Percentiles rank a stretch among this genome's conserved stretches.
Evolutionary conservation across 2,797 vertebrate genomes (phyloP).

Genomic region (Scolopax bukidnonensis): DNA sequence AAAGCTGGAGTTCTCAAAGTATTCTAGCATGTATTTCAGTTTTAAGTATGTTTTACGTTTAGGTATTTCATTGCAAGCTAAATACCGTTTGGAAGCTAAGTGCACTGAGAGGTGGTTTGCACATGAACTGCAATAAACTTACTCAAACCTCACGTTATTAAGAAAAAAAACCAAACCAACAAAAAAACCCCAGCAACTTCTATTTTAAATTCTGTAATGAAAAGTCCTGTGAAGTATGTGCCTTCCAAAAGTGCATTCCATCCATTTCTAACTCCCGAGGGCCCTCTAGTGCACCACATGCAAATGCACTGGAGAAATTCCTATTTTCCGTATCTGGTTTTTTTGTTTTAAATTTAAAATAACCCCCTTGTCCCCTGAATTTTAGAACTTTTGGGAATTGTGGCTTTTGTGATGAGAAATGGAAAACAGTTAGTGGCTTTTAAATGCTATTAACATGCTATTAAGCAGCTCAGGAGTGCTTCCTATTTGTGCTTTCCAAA

Average conservation of each 20-base stretch:
- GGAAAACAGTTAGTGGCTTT: neutral
- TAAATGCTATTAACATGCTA: neutral
- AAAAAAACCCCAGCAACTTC: slow-evolving; percentile 26
- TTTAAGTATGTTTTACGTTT: slow-evolving; percentile 45
- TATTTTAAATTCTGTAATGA: slow-evolving; percentile 72
- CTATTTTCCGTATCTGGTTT: neutral
- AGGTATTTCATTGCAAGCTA: slow-evolving; percentile 48
- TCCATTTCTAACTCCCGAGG: slow-evolving; percentile 70
- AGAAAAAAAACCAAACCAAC: neutral
- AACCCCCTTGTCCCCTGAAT: rapidly evolving
- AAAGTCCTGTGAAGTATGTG: slow-evolving; percentile 55
- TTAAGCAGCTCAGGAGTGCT: neutral
- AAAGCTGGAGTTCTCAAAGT: slow-evolving; percentile 48
- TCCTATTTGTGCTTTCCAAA: neutral
- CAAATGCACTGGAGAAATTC: slow-evolving; percentile 24
- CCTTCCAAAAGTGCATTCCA: slow-evolving; percentile 61
- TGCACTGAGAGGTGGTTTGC: slow-evolving; percentile 18
- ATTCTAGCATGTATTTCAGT: slow-evolving; percentile 52
- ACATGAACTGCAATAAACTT: slow-evolving; percentile 36
- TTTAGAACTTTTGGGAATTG: neutral
- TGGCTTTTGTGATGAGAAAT: neutral
- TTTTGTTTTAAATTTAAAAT: neutral
- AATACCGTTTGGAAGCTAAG: slow-evolving; percentile 44
- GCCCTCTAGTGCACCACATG: slow-evolving; percentile 76
- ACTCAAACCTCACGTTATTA: neutral